Base-by-base conservation (phyloP, 2,888 invertebrate genomes). In the Julus scanicus region DNA sequence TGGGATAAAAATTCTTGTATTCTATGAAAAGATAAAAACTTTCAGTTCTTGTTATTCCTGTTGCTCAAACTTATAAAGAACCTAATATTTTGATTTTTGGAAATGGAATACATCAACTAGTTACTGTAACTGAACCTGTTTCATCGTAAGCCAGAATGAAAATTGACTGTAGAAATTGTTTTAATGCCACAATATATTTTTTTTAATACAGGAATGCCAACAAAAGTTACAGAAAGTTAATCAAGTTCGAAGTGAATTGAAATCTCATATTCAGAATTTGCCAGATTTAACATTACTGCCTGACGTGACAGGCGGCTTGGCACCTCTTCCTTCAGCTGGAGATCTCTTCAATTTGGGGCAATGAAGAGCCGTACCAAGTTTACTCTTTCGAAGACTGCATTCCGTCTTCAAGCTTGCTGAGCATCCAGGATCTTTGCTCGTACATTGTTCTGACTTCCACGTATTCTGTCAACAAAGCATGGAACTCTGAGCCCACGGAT, bases 241-340 rank as follows among this genome's bases (percentile, higher is more conserved):
- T 91, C 95, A 95, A 86, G 96, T 98, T 20, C 94, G 97, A 91
- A 95, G 96, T 86, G 98, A 98, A 93, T 95, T 99, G 44, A 96
- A 96, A 92, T 96, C 97, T 17, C 98, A 99, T 93, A 95, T 99
- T 91, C 96, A 97, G 90, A 98, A 97, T 92, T 93, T 99, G 90
- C 99, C 98, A 0, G 98, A 99, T 92, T 94, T 99, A 90, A 97
- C 97, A 0, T 95, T 97, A 90, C 93, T 98, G 88, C 98, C 98
- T 0, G 97, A 97, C 91, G 97, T 98, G 2, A 97, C 97, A 0
- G 97, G 97, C 37, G 97, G 97, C 11, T 93, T 98, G 71, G 97
- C 97, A 53, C 98, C 99, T 0, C 93, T 99, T 90, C 98, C 98
- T 63, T 98, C 98, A 4, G 98, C 98, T 63, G 98, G 98, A 1